Base-by-base conservation (phyloP, 2,888 invertebrate species). In the Drosophila emarginata region DNA sequence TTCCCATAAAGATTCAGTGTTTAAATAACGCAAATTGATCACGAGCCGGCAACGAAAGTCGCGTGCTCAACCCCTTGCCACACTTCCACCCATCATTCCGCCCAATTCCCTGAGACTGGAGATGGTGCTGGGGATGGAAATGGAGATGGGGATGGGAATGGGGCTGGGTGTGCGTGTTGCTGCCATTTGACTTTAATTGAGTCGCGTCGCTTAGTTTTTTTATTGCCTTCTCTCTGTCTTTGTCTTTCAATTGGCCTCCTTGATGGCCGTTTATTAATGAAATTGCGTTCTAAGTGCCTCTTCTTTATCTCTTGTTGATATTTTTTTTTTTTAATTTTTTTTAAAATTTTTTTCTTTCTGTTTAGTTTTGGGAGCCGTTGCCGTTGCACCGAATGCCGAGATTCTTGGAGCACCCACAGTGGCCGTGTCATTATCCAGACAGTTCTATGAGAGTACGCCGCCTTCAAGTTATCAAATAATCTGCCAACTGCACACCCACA, bases 171-270 rank as follows among this genome's bases (percentile, higher is more conserved):
- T 72, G 67, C 63, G 67, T 72, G 68, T 56, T 65, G 64, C 56
- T 72, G 61, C 54, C 86, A 77, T 69, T 82, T 88, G 85, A 78
- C 87, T 87, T 88, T 82, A 89, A 89, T 89, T 87, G 74, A 89
- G 73, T 80, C 75, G 81, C 78, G 72, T 59, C 78, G 65, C 72
- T 63, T 75, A 73, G 65, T 71, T 76, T 86, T 57, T 57, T 54
- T 53, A 52, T 72, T 62, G 66, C 52, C 64, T 50, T 45, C 63
- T 69, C 37, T 67, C 54, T 78, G 45, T 45, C 45, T 45, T 21
- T 45, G 50, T 64, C 78, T 68, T 50, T 57, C 78, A 88, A 81
- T 81, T 86, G 78, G 51, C 53, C 63, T 68, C 53, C 63, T 60
- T 63, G 61, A 37, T 45, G 21, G 26, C 57, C 53, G 63, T 67